These are phyloP conservation scores for Heliangelus exortis DNA, from an alignment of 2,797 vertebrate genomes.

Conservation along the genomic window DNA sequence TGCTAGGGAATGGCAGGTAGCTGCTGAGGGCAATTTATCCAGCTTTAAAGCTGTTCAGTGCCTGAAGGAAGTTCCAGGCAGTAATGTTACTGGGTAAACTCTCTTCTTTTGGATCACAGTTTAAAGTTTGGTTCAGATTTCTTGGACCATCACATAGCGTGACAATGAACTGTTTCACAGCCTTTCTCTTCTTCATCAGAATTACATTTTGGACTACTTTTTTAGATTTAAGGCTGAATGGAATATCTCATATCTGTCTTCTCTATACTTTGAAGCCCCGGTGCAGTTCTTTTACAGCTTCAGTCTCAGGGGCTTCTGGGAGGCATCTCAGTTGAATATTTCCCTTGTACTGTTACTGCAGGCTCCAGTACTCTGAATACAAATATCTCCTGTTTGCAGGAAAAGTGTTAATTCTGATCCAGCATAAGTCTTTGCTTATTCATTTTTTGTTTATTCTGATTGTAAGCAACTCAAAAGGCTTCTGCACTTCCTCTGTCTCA, in stretches of 20 bases:
- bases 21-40: neutral
- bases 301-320: neutral
- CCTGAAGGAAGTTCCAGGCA: neutral
- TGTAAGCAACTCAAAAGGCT: neutral
- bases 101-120: neutral
- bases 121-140: neutral
- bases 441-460: neutral
- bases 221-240: neutral
- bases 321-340: neutral
- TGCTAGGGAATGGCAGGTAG: neutral
- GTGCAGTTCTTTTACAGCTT: neutral
- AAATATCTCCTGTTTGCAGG: neutral
- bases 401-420: neutral
- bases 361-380: neutral
- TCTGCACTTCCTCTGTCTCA: neutral
- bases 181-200: neutral
- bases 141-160: neutral
- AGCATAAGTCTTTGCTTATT: neutral
- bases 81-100: neutral
- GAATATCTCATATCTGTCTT: neutral
- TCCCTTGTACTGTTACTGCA: neutral
- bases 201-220: neutral
- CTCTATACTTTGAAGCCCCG: neutral
- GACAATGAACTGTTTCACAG: neutral
- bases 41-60: neutral